Evolutionary conservation across 2,113 vertebrate species (phyloP).

Genomic region (Nannobrachium achirus): DNA sequence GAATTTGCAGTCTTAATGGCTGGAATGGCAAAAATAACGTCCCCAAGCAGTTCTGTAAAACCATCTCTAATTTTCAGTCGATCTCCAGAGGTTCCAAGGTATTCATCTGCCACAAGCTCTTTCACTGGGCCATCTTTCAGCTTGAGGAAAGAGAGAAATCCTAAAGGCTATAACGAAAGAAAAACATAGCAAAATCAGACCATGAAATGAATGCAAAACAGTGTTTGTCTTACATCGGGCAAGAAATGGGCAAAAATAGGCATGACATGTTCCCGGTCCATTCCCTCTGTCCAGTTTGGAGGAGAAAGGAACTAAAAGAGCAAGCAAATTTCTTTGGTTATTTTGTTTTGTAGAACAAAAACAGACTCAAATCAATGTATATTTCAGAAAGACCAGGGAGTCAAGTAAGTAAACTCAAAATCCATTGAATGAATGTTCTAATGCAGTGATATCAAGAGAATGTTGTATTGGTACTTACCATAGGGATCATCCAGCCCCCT

Average conservation of each 20-base stretch:
- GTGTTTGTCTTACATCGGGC: constrained; percentile 62
- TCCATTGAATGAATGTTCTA: too few relatives aligned
- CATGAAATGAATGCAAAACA: background rate
- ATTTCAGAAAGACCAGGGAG: too few relatives aligned
- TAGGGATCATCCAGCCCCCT: constrained; percentile 42
- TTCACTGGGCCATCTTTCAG: too few relatives aligned
- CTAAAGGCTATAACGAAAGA: constrained; percentile 10
- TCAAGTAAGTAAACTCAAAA: too few relatives aligned
- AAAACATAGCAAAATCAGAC: background rate
- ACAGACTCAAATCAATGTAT: too few relatives aligned
- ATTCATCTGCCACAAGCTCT: constrained; percentile 68
- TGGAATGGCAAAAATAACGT: constrained; percentile 75
- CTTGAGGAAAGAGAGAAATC: constrained; percentile 36
- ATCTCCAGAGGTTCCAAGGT: constrained; percentile 74
- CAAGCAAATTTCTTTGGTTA: too few relatives aligned
- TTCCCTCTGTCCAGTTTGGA: constrained; percentile 76
- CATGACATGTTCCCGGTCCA: constrained; percentile 54
- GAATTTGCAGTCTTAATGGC: constrained; percentile 74
- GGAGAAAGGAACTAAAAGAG: constrained; percentile 48
- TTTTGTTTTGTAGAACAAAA: too few relatives aligned
- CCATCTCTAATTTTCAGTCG: constrained; percentile 64
- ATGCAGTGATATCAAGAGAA: too few relatives aligned
- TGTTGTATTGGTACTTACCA: constrained; percentile 36
- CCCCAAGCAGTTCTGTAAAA: constrained; percentile 78
- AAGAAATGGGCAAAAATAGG: constrained; percentile 6